Base-by-base conservation (phyloP, 2,888 invertebrate species). In the Chrysomela aeneicollis region DNA sequence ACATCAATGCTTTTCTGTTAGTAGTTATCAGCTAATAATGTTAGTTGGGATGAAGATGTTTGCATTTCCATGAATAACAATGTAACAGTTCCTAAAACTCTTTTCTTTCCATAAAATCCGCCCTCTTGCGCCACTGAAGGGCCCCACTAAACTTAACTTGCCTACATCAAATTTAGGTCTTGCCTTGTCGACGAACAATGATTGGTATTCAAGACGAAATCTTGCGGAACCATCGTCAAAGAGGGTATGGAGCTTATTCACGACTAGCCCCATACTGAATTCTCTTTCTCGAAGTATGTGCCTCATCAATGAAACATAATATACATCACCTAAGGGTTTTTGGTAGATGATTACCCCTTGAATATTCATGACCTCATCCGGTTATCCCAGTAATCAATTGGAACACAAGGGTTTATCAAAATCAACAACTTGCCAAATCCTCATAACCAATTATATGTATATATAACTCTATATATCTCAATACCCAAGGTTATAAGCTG, bases 351-450 rank as follows among this genome's bases (percentile, higher is more conserved):
- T 12, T 49, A 12, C 49, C 12, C n/a, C 57, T 15, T 62, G 62
- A 62, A 62, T 62, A 62, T 62, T 62, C 62, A 62, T 62, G 62
- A 30, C 58, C 57, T 62, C 52, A 58, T 62, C 15, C 50, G 35
- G 51, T 62, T 62, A 62, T 57, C 51, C 58, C 26, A 46, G 42
- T 30, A 57, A 57, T 57, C 47, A 57, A 57, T 57, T 46, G 42
- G n/a, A 46, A 57, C 57, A 46, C 55, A 46, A 46, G 57, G 30
- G 46, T 10, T 46, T 22, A 26, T 55, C 30, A 42, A 26, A 57
- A 46, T 30, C 18, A 57, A 26, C 42, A 57, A 26, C 46, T 8
- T 57, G 17, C 46, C n/a, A n/a, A n/a, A n/a, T n/a, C n/a, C n/a
- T n/a, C n/a, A n/a, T n/a, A n/a, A n/a, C n/a, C n/a, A n/a, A n/a